Percentiles rank a stretch among this genome's conserved stretches.
phyloP scores from a whole-genome alignment of 2,888 invertebrate species.

The Drosophila setosimentum region DNA sequence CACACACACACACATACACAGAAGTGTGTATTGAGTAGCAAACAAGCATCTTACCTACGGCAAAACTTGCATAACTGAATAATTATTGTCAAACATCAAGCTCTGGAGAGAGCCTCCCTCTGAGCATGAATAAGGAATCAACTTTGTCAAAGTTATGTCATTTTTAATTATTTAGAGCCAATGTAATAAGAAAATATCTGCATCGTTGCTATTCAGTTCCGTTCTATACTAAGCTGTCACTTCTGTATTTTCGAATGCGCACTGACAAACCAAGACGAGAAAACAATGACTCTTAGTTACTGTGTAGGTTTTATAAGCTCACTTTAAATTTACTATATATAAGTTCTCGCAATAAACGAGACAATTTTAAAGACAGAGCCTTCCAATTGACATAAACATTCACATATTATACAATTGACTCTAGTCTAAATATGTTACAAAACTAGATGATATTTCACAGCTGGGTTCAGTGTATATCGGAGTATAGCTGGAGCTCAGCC shows the following conservation, averaged over 20 bases:
- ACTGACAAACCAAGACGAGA: slow-evolving; percentile 22
- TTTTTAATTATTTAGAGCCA: not conserved
- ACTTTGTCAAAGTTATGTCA: not conserved
- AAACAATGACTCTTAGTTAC: slow-evolving; percentile 6
- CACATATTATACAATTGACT: not conserved
- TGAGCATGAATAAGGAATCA: not conserved
- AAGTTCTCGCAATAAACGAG: too few species aligned
- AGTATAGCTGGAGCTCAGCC: not conserved
- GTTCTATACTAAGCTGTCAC: not conserved
- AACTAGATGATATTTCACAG: not conserved
- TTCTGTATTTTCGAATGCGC: not conserved
- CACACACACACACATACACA: not conserved
- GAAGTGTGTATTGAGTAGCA: not conserved
- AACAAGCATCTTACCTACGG: not conserved
- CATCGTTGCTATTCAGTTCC: not conserved
- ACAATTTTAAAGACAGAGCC: too few species aligned
- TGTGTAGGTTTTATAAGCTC: not conserved
- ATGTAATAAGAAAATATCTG: not conserved
- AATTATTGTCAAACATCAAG: not conserved
- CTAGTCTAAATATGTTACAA: not conserved
- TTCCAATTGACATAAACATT: not conserved
- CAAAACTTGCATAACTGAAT: not conserved
- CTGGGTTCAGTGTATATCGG: not conserved
- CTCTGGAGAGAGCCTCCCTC: not conserved
- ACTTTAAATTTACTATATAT: not conserved